phyloP scores from a whole-genome alignment of 2,113 vertebrate genomes.

The Stegostoma tigrinum region DNA sequence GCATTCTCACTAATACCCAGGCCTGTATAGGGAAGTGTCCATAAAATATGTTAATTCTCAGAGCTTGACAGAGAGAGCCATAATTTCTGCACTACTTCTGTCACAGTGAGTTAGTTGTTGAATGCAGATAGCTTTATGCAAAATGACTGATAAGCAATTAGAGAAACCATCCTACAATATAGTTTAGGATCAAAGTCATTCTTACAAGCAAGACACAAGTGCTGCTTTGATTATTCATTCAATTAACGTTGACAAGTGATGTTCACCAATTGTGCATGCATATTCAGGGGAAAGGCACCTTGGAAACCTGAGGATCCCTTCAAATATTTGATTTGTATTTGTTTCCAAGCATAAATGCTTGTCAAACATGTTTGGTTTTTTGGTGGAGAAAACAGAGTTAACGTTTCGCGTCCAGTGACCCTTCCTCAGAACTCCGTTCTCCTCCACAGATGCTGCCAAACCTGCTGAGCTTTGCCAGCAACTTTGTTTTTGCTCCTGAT shows the following conservation, averaged over 20 bases:
- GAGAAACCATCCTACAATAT: not conserved
- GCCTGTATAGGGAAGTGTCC: not conserved
- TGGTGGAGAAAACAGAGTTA: too few relatives aligned
- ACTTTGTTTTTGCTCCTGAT: too few relatives aligned
- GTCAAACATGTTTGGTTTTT: not conserved
- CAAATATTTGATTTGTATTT: not conserved
- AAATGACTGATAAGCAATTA: conserved; percentile 17
- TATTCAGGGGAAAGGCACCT: not conserved
- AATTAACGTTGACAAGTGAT: not conserved
- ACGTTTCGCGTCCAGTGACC: too few relatives aligned
- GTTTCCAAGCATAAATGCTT: not conserved
- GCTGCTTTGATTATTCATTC: conserved; percentile 10
- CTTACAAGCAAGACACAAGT: not conserved
- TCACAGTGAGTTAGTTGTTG: not conserved
- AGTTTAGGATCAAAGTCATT: conserved; percentile 24
- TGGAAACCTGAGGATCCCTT: not conserved
- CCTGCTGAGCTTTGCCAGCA: too few relatives aligned
- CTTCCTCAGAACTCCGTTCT: too few relatives aligned
- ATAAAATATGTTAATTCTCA: not conserved
- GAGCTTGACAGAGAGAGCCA: not conserved
- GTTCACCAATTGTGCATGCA: not conserved
- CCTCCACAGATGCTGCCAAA: too few relatives aligned
- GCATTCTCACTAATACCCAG: not conserved
- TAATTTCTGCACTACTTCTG: not conserved
- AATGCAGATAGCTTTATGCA: conserved; percentile 22